A percentile compares a stretch with the other conserved stretches of the same genome.
Evolutionary conservation across 2,113 vertebrate species (phyloP).

Genomic region (Accipiter cooperii): DNA sequence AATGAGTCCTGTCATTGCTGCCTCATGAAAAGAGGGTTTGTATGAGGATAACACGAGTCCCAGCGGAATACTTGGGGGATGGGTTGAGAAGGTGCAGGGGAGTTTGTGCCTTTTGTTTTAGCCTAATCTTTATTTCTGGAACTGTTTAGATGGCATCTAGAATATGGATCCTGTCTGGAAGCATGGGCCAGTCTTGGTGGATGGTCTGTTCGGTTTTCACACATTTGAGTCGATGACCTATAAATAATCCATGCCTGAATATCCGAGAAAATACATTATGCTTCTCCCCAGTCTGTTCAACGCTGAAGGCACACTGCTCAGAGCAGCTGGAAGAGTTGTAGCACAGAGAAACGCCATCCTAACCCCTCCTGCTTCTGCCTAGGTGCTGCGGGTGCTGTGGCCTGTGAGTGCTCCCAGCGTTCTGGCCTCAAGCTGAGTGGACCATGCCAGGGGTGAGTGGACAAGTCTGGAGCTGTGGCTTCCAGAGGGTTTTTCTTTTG

Average conservation of each 20-base stretch:
- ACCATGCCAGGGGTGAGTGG: not conserved
- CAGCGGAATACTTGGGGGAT: not conserved
- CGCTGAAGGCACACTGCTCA: accelerated
- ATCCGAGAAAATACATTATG: accelerated
- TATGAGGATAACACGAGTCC: not conserved
- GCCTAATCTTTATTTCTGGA: constrained; percentile 5
- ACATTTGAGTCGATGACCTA: accelerated
- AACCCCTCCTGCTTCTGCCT: not conserved
- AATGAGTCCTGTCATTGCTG: constrained; percentile 15
- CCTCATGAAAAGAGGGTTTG: not conserved
- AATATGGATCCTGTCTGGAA: not conserved
- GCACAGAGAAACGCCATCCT: accelerated
- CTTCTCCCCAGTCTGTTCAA: not conserved
- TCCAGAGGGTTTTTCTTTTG: not conserved
- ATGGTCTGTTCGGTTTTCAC: not conserved
- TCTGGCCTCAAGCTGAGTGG: constrained; percentile 4
- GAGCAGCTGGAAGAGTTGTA: not conserved
- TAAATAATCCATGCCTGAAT: not conserved
- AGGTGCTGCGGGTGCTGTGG: constrained; percentile 55
- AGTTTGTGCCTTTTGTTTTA: not conserved
- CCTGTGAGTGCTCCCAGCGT: not conserved
- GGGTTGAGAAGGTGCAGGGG: constrained; percentile 23
- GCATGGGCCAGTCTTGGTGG: not conserved
- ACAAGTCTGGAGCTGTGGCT: not conserved
- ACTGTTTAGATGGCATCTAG: constrained; percentile 5